Conservation (phyloP, 2,113 vertebrate genomes). For the Cottus gobio region DNA sequence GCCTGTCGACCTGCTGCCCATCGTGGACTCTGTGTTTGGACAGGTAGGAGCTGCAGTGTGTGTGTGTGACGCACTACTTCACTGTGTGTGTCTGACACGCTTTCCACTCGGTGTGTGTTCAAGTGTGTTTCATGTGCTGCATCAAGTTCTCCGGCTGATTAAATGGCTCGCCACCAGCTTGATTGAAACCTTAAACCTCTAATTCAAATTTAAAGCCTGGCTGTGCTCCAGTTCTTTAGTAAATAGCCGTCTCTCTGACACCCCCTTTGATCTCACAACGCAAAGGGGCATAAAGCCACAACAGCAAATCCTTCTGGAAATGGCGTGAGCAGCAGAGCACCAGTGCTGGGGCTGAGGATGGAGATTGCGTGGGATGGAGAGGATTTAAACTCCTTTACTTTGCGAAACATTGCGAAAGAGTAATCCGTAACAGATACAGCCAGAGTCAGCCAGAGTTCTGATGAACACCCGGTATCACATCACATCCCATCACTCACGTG, state of each 20-base stretch:
- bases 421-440: conserved; percentile 78
- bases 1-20: conserved; percentile 71
- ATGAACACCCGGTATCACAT: conserved; percentile 55
- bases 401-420: conserved; percentile 64
- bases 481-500: conserved; percentile 52
- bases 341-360: conserved; percentile 19
- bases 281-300: background rate
- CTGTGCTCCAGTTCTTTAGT: conserved; percentile 1
- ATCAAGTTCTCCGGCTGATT: conserved; percentile 63
- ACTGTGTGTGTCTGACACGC: background rate
- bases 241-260: background rate
- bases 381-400: conserved; percentile 69
- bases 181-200: conserved; percentile 60
- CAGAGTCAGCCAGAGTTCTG: conserved; percentile 45
- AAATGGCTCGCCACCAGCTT: conserved; percentile 44
- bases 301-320: conserved; percentile 2
- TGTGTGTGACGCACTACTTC: background rate
- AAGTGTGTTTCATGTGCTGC: conserved; percentile 10
- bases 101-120: conserved; percentile 8
- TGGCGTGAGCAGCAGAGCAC: background rate
- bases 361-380: conserved; percentile 46
- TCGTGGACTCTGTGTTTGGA: conserved; percentile 82
- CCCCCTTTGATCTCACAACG: background rate
- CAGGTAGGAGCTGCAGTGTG: conserved; percentile 73
- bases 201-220: conserved; percentile 51